These are phyloP conservation scores for Gnathonemus longibarbis DNA, from an alignment of 2,113 vertebrate species.

Conservation along the genomic window DNA sequence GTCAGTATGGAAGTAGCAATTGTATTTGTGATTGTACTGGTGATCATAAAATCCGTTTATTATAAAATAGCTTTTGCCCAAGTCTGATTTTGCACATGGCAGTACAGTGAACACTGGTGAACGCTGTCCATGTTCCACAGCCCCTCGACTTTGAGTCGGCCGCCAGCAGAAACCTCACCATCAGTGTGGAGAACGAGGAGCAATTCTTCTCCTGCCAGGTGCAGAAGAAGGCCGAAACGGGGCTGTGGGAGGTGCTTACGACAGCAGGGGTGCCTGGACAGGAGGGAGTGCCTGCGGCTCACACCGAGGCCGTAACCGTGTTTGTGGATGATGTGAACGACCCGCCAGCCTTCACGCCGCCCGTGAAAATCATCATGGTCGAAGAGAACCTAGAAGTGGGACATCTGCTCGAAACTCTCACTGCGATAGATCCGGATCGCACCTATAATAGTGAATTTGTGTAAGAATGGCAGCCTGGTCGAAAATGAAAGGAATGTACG, in stretches of 20 bases:
- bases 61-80: neutral
- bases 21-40: neutral
- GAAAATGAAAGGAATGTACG: neutral
- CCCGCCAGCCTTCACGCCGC: conserved; percentile 38
- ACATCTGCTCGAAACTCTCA: conserved; percentile 31
- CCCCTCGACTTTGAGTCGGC: conserved; percentile 39
- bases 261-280: fast-evolving
- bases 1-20: neutral
- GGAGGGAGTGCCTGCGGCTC: fast-evolving
- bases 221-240: neutral
- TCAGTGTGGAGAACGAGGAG: conserved; percentile 45
- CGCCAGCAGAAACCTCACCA: conserved; percentile 28
- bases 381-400: conserved; percentile 35
- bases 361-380: neutral
- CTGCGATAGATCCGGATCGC: conserved; percentile 42
- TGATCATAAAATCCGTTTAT: neutral
- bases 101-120: neutral
- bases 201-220: conserved; percentile 43
- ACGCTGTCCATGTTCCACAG: conserved; percentile 25
- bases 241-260: conserved; percentile 36
- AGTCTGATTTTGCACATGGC: neutral
- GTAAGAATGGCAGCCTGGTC: conserved; percentile 33
- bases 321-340: conserved; percentile 52
- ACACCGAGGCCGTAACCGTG: conserved; percentile 27
- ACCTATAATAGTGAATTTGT: conserved; percentile 16